Evolutionary conservation across 2,797 vertebrate species (phyloP).

Genomic region (Holocentrus rufus): DNA sequence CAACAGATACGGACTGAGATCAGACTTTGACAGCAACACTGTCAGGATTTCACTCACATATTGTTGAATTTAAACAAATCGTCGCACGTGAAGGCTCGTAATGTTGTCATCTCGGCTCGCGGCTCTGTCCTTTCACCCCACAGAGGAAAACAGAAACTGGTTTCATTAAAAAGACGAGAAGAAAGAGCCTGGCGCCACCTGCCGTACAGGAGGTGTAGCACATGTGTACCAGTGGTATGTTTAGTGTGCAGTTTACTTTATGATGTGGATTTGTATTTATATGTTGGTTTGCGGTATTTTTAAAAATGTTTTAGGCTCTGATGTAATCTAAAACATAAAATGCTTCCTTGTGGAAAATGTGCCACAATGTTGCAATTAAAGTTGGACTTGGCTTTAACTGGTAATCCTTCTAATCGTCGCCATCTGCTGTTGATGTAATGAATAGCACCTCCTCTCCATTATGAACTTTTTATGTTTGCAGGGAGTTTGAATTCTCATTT

Average conservation of each 20-base stretch:
- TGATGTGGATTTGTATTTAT: too few species aligned
- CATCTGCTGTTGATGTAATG: neutral
- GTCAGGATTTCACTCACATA: conserved; percentile 82
- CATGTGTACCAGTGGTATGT: too few species aligned
- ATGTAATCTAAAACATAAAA: too few species aligned
- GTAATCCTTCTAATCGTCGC: neutral
- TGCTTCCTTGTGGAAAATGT: too few species aligned
- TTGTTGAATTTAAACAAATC: conserved; percentile 96
- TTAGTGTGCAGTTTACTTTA: too few species aligned
- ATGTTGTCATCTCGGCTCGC: conserved; percentile 84
- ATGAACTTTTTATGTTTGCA: too few species aligned
- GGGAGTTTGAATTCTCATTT: too few species aligned
- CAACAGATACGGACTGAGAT: neutral
- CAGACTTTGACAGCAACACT: neutral
- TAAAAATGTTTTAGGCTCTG: too few species aligned
- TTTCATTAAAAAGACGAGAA: neutral
- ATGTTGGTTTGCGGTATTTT: too few species aligned
- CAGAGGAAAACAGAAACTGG: neutral
- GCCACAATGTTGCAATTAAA: too few species aligned
- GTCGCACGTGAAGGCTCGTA: conserved; percentile 91
- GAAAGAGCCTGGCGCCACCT: neutral
- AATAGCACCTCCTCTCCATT: too few species aligned
- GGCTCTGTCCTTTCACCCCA: conserved; percentile 43
- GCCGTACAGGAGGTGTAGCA: neutral
- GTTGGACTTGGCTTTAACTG: too few species aligned